A percentile compares a stretch with the other conserved stretches of the same genome.
phyloP scores from a whole-genome alignment of 2,113 vertebrate genomes.

The Otolemur garnettii region DNA sequence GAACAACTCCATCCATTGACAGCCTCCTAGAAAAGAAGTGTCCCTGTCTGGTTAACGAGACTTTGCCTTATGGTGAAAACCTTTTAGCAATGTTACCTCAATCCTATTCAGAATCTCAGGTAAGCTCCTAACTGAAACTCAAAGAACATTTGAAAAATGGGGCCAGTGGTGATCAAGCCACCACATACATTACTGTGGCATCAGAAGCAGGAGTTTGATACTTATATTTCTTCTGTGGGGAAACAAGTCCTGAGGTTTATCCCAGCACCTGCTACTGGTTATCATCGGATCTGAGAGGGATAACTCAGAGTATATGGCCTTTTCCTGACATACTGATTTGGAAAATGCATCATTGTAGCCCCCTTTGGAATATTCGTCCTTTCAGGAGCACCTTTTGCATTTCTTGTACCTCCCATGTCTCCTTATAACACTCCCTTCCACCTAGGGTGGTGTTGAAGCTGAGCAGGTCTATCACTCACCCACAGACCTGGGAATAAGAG shows the following conservation, averaged over 20 bases:
- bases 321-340: not conserved
- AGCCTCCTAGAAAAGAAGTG: not conserved
- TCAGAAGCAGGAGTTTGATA: not conserved
- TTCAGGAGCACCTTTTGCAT: not conserved
- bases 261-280: not conserved
- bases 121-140: not conserved
- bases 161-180: not conserved
- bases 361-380: not conserved
- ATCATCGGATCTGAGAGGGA: not conserved
- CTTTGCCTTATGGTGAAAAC: not conserved
- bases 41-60: not conserved
- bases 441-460: not conserved
- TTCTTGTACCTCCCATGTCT: not conserved
- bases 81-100: not conserved
- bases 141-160: not conserved
- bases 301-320: not conserved
- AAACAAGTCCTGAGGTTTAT: not conserved
- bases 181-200: fast-evolving
- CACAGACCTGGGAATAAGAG: not conserved
- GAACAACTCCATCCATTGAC: not conserved
- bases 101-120: not conserved
- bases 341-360: not conserved
- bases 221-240: not conserved
- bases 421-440: not conserved
- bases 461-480: not conserved